Evolutionary conservation across 2,888 invertebrate genomes (phyloP).

Genomic region (Opisthograptis luteolata): DNA sequence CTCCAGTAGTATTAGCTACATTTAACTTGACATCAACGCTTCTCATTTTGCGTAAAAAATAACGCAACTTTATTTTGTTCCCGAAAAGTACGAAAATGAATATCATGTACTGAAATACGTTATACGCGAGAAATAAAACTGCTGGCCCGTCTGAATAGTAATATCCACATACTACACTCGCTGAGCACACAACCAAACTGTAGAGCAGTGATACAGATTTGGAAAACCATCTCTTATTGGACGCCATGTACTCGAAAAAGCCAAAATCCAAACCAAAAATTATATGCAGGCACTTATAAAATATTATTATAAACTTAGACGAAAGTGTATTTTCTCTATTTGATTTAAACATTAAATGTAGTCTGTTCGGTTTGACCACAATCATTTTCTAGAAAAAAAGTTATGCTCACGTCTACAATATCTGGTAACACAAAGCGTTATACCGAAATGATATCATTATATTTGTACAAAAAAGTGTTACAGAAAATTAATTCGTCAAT

Average conservation of each 20-base stretch:
- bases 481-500: too few relatives aligned
- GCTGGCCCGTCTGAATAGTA: not conserved
- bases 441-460: too few relatives aligned
- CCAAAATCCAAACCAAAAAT: constrained; percentile 6
- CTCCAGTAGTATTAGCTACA: not conserved
- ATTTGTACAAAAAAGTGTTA: too few relatives aligned
- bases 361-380: too few relatives aligned
- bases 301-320: not conserved
- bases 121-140: not conserved
- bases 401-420: too few relatives aligned
- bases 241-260: not conserved
- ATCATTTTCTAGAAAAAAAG: too few relatives aligned
- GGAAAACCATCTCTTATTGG: not conserved
- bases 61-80: not conserved
- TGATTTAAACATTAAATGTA: too few relatives aligned
- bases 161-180: not conserved
- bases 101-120: not conserved
- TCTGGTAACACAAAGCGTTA: too few relatives aligned
- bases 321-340: not conserved
- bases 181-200: not conserved
- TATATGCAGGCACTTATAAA: not conserved
- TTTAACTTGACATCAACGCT: not conserved
- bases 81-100: not conserved
- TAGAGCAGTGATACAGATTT: not conserved
- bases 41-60: not conserved